Base-by-base conservation (phyloP, 2,113 vertebrate species). In the Sinosuthora webbiana region DNA sequence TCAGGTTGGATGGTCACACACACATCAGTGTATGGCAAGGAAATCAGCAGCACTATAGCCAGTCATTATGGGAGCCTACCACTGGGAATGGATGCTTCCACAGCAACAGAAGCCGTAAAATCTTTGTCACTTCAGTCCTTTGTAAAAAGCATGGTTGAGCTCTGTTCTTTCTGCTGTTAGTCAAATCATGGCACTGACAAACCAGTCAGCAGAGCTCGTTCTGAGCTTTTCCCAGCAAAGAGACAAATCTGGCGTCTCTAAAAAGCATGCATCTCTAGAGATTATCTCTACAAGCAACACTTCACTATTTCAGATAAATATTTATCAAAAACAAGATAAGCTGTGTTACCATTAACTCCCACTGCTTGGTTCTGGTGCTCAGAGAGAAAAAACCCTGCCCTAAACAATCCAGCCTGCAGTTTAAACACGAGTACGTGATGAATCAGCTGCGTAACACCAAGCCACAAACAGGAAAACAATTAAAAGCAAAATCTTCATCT, bases 321-420 rank as follows among this genome's bases (percentile, higher is more conserved):
- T 96, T 93, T 93, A 94, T 75, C 30, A 83, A 89, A 95, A 85
- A 67, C 74, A 83, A 88, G 52, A 42, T 70, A 88, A 62, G 11
- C 19, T 91, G 39, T 91, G 47, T 64, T 77, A 47, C 63, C 78
- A 71, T 83, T 87, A 92, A 75, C 62, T 93, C 63, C 80, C 74
- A 82, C 57, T 78, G 53, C 84, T 81, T 79, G 59, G 23, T 82
- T 87, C n/a, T 93, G 70, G 42, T 83, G 42, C 69, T 86, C 65
- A 85, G 41, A 75, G 53, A 53, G n/a, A 50, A 65, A 77, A 73
- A 85, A 37, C 21, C 30, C 45, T 31, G 71, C 24, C 42, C 44
- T 57, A 73, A 85, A 79, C 42, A 89, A 92, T 28, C 45, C 62
- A 52, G n/a, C 15, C 25, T 65, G 57, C 65, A 93, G 56, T 24